Conservation (phyloP, 2,888 invertebrate genomes). For the Sesia apiformis region DNA sequence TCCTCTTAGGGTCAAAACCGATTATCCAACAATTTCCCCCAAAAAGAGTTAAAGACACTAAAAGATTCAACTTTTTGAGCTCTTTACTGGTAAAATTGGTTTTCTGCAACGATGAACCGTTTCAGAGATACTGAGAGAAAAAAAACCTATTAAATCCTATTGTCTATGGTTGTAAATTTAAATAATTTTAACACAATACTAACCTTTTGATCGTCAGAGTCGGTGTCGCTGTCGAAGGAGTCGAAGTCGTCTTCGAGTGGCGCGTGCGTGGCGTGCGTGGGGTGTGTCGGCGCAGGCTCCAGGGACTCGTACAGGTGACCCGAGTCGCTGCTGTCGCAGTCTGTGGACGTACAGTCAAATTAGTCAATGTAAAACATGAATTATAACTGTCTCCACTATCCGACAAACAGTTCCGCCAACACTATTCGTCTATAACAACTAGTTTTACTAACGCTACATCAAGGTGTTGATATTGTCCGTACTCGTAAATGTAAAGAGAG, state of each 20-base stretch:
- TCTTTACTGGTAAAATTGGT: too few relatives aligned
- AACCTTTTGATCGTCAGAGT: constrained; percentile 69
- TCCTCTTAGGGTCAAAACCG: too few relatives aligned
- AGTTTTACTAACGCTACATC: too few relatives aligned
- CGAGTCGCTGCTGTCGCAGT: constrained; percentile 76
- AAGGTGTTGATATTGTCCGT: too few relatives aligned
- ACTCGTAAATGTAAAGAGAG: too few relatives aligned
- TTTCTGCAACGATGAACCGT: too few relatives aligned
- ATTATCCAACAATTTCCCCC: too few relatives aligned
- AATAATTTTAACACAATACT: not conserved
- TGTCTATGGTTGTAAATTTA: not conserved
- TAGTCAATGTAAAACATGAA: not conserved
- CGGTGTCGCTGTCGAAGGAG: constrained; percentile 82
- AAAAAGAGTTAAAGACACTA: too few relatives aligned
- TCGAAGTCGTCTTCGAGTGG: constrained; percentile 78
- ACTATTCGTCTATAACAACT: too few relatives aligned
- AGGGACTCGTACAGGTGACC: constrained; percentile 83
- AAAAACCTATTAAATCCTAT: not conserved
- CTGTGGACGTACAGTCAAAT: constrained; percentile 44
- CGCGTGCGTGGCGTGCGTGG: constrained; percentile 15
- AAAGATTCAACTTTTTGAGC: too few relatives aligned
- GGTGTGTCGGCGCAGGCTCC: constrained; percentile 31
- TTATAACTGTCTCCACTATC: too few relatives aligned
- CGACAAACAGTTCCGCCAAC: too few relatives aligned
- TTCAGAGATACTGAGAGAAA: not conserved